Evolutionary conservation across 2,113 vertebrate species (phyloP), one percentile per base, ranked within the genome.

Genomic region (Gymnarchus niloticus): DNA sequence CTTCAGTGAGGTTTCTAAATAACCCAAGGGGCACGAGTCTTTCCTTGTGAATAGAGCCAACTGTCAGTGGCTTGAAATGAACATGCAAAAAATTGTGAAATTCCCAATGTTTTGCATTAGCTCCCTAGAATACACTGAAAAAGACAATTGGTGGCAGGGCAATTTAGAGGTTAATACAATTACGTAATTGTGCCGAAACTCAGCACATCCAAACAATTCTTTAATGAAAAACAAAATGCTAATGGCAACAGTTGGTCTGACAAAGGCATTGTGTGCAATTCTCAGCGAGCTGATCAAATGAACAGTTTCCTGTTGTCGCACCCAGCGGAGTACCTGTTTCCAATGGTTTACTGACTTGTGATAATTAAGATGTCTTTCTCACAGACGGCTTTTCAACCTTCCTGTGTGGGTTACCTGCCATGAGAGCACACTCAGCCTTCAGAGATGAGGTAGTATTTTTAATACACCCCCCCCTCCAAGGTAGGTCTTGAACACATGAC

Each of bases 1-100:
- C 83, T 94, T 90, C 59, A 88, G 88, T 0, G 54, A 87, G 89
- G 83, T 91, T 94, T 93, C 90, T 90, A 89, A 91, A 93, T 92
- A 93, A 94, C 90, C 87, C 90, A 91, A 77, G 90, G 91, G 92
- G 90, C 44, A 69, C 56, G 41, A 85, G 54, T 82, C 49, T 85
- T 84, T 86, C 87, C 73, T 56, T 81, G 41, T 91, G 91, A 94
- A 92, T 4, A 92, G 87, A 92, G 52, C 83, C 88, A 92, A 88
- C 87, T 94, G 91, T 91, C 91, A 92, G 65, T 33, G 81, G 65
- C 25, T 76, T 83, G 83, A 90, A 93, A 91, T 90, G 81, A 91
- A 87, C 59, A 88, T 33, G 44, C 76, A 91, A 90, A 85, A 86
- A 86, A 81, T 83, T 21, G 89, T 87, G 56, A 93, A 91, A 86